A percentile compares a stretch with the other conserved stretches of the same genome.
Evolutionary conservation across 2,888 invertebrate genomes (phyloP).

Genomic region (Arge pagana): DNA sequence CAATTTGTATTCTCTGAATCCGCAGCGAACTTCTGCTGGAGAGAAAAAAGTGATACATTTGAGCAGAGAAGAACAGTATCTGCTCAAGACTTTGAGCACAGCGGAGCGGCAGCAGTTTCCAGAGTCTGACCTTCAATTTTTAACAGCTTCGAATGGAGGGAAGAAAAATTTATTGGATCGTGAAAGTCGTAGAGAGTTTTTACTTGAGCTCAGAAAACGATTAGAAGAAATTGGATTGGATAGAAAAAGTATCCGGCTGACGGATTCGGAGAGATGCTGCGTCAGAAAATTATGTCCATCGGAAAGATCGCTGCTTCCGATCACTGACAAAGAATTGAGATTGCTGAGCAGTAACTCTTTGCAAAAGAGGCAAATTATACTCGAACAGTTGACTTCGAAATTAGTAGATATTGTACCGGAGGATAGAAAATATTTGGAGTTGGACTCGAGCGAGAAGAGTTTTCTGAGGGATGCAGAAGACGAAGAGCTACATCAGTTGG

Average conservation of each 20-base stretch:
- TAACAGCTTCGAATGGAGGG: constrained; percentile 5
- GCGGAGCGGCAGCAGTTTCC: neutral
- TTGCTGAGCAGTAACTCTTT: constrained; percentile 4
- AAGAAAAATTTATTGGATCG: constrained; percentile 5
- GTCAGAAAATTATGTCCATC: constrained; percentile 7
- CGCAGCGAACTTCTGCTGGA: constrained; percentile 9
- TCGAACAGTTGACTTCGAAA: constrained; percentile 2
- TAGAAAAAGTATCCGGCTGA: neutral
- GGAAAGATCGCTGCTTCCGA: constrained; percentile 6
- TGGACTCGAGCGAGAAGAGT: constrained; percentile 4
- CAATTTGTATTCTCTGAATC: too few species aligned
- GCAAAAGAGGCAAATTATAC: constrained; percentile 9
- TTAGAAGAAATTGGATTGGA: neutral
- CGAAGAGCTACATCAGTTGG: neutral
- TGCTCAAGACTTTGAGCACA: neutral
- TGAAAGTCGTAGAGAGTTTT: constrained; percentile 12
- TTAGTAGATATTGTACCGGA: constrained; percentile 6
- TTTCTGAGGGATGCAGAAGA: constrained; percentile 14
- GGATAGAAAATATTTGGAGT: constrained; percentile 12
- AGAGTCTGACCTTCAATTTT: constrained; percentile 11
- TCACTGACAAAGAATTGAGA: constrained; percentile 8
- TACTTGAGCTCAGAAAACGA: constrained; percentile 13
- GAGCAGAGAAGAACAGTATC: constrained; percentile 5
- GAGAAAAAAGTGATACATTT: constrained; percentile 9
- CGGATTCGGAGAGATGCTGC: constrained; percentile 1